Conservation (phyloP, 1,140 invertebrate genomes). For the Ceratoteleas bidentatus region DNA sequence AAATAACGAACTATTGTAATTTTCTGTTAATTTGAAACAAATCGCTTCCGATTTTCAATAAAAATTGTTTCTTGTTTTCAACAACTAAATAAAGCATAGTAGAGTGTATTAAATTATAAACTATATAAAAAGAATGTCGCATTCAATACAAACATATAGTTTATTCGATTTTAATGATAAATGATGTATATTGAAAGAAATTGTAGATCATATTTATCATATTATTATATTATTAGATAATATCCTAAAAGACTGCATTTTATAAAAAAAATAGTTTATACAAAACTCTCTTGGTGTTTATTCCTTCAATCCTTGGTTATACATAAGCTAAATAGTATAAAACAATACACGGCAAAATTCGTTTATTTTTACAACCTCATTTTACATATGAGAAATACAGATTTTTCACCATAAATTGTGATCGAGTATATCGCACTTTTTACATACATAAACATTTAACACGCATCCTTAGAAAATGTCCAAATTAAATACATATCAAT, state of each 20-base stretch:
- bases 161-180: neutral
- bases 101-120: slow-evolving; percentile 1
- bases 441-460: too few species aligned
- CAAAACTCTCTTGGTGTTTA: slow-evolving; percentile 26
- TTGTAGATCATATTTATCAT: too few species aligned
- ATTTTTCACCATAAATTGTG: too few species aligned
- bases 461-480: too few species aligned
- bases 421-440: too few species aligned
- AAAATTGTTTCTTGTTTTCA: neutral
- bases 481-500: slow-evolving; percentile 25
- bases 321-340: slow-evolving; percentile 6
- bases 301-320: neutral
- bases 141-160: neutral
- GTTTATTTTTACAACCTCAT: slow-evolving; percentile 33
- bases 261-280: slow-evolving; percentile 25
- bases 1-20: too few species aligned
- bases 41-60: neutral
- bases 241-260: slow-evolving; percentile 40
- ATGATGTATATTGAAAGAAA: slow-evolving; percentile 1
- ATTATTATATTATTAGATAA: slow-evolving; percentile 38
- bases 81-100: neutral
- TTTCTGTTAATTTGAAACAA: neutral
- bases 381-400: slow-evolving; percentile 32
- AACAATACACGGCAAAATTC: slow-evolving; percentile 14
- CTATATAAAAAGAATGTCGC: slow-evolving; percentile 2